Conservation (phyloP, 2,113 vertebrate genomes). For the Ammodytes dubius region DNA sequence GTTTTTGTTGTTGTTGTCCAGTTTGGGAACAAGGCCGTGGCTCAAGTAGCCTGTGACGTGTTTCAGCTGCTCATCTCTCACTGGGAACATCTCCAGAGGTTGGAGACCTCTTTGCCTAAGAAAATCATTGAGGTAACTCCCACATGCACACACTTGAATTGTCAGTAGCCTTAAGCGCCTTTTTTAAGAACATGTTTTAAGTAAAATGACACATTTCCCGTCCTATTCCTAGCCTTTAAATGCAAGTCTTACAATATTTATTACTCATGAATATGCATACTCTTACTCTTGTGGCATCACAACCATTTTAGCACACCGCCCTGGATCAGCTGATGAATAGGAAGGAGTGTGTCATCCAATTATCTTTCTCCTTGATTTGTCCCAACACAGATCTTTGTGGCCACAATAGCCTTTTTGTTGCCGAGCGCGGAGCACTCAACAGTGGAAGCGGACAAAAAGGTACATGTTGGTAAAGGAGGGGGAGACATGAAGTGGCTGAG, state of each 20-base stretch:
- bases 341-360: conserved; percentile 67
- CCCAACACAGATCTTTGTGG: conserved; percentile 93
- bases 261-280: conserved; percentile 20
- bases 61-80: conserved; percentile 95
- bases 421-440: conserved; percentile 94
- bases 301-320: conserved; percentile 41
- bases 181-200: neutral
- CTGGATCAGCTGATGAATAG: conserved; percentile 61
- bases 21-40: conserved; percentile 95
- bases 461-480: conserved; percentile 76
- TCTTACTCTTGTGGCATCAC: conserved; percentile 8
- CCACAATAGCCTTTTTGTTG: conserved; percentile 96
- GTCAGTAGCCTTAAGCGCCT: conserved; percentile 7
- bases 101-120: conserved; percentile 89
- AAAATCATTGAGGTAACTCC: conserved; percentile 93
- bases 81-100: conserved; percentile 92
- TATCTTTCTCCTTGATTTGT: conserved; percentile 74
- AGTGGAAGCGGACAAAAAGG: conserved; percentile 97
- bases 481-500: conserved; percentile 58
- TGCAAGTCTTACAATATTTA: conserved; percentile 6
- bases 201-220: conserved; percentile 11
- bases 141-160: neutral
- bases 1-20: conserved; percentile 62
- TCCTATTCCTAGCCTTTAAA: conserved; percentile 22
- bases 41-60: conserved; percentile 94